Conservation (phyloP, 2,797 vertebrate species). For the Coracias cyanogaster region DNA sequence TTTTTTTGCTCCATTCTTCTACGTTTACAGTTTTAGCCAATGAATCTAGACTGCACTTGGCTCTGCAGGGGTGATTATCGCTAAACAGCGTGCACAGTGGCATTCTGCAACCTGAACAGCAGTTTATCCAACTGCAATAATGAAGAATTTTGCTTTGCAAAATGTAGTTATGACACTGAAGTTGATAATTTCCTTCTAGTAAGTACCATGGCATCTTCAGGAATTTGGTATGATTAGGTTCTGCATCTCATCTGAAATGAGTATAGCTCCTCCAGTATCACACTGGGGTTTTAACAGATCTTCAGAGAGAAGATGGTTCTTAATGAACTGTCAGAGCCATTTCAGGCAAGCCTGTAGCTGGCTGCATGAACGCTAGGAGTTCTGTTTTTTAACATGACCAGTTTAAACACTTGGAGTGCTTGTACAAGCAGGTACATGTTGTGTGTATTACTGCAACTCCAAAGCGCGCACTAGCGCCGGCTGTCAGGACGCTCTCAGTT, state of each 20-base stretch:
- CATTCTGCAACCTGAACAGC: background rate
- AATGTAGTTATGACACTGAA: background rate
- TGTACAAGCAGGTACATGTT: background rate
- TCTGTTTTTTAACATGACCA: background rate
- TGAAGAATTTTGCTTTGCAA: background rate
- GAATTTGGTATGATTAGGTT: background rate
- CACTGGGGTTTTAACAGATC: background rate
- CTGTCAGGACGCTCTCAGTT: background rate
- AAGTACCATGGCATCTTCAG: background rate
- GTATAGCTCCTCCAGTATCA: background rate
- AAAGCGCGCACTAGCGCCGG: fast-evolving
- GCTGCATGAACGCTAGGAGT: background rate
- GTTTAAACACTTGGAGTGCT: background rate
- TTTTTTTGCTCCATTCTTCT: background rate
- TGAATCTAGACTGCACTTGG: background rate
- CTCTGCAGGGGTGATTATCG: background rate
- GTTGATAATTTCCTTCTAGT: background rate
- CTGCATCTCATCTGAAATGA: background rate
- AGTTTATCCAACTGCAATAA: background rate
- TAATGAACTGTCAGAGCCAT: background rate
- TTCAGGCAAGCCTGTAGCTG: background rate
- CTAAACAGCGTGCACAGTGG: background rate
- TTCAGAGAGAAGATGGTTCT: background rate
- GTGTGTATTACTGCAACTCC: background rate
- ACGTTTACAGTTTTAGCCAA: background rate